Percentiles rank a stretch among this genome's conserved stretches.
phyloP scores from a whole-genome alignment of 2,888 invertebrate species.

The Parelbella ahira region DNA sequence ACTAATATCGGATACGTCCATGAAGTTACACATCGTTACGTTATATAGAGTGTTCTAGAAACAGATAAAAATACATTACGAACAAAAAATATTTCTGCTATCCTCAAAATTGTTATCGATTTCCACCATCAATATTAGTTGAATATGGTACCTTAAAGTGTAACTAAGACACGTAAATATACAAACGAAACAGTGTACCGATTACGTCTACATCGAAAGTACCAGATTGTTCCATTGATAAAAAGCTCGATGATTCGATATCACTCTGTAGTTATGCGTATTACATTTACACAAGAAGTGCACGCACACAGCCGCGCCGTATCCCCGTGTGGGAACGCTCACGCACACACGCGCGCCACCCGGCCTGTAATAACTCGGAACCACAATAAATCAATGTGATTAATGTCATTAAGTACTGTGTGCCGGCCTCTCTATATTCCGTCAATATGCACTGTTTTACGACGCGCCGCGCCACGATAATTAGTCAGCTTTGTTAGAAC shows the following conservation, averaged over 20 bases:
- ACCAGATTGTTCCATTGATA: conserved; percentile 18
- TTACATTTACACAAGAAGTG: conserved; percentile 71
- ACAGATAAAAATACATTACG: no score
- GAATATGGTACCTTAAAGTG: conserved; percentile 1
- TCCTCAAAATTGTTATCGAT: no score
- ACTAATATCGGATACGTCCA: conserved; percentile 39
- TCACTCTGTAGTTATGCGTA: conserved; percentile 61
- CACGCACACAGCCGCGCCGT: conserved; percentile 41
- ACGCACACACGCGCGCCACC: conserved; percentile 58
- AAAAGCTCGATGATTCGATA: conserved; percentile 31
- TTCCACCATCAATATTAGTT: no score
- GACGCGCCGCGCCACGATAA: conserved; percentile 77
- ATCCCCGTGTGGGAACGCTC: conserved; percentile 39
- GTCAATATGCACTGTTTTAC: conserved; percentile 81
- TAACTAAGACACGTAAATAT: conserved; percentile 2
- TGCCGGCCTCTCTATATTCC: conserved; percentile 81
- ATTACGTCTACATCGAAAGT: conserved; percentile 18
- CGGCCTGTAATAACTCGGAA: conserved; percentile 81
- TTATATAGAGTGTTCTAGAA: conserved; percentile 59
- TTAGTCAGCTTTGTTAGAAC: conserved; percentile 80
- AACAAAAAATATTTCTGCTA: no score
- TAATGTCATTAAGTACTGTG: conserved; percentile 81
- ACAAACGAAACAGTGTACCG: conserved; percentile 13
- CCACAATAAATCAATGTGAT: conserved; percentile 82
- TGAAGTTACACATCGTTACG: conserved; percentile 52